These are phyloP conservation scores for Chondrosia reniformis DNA, from an alignment of 37 sponge, comb jelly and placozoan species.

Conservation along the genomic window DNA sequence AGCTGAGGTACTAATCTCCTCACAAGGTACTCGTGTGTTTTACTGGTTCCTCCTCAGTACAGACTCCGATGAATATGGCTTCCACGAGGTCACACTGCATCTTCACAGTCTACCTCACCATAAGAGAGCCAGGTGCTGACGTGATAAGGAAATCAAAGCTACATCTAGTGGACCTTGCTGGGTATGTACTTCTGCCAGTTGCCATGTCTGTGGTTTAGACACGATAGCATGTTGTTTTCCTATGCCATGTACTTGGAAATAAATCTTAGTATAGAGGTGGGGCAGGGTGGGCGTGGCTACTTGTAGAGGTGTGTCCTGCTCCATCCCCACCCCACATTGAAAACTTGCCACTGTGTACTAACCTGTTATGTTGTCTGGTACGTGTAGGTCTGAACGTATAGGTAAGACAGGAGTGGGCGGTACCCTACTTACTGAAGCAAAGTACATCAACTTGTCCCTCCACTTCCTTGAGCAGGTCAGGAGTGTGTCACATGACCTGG, in stretches of 20 bases:
- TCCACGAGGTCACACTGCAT: conserved; percentile 99
- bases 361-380: neutral
- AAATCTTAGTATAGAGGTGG: no score
- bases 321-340: neutral
- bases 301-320: neutral
- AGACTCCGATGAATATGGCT: conserved; percentile 99
- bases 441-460: conserved; percentile 95
- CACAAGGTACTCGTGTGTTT: neutral
- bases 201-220: neutral
- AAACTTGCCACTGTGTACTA: neutral
- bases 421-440: conserved; percentile 88
- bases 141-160: conserved; percentile 79
- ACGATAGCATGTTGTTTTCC: no score
- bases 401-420: conserved; percentile 87
- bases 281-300: neutral
- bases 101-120: conserved; percentile 89
- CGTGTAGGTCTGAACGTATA: conserved; percentile 87
- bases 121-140: conserved; percentile 81
- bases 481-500: no score
- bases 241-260: no score
- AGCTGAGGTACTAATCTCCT: conserved; percentile 73
- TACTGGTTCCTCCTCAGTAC: neutral
- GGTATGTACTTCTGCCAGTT: conserved; percentile 43
- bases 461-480: conserved; percentile 95
- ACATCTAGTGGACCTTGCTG: conserved; percentile 97